Base-by-base conservation (phyloP, 2,113 vertebrate species). In the Prunella himalayana region DNA sequence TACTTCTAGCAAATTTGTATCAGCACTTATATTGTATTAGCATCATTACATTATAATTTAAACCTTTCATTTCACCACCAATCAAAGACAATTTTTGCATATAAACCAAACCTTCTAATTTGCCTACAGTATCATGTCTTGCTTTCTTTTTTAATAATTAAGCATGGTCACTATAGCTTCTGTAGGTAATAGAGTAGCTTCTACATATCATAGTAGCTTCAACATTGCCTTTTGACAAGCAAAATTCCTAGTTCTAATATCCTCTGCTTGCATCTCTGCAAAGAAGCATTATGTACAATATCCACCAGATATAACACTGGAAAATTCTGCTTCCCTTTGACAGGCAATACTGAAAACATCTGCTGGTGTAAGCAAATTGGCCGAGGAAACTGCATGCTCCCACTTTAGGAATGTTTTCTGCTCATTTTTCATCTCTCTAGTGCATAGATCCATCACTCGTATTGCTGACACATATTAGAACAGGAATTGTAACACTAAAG, bases 61-160 rank as follows among this genome's bases (percentile, higher is more conserved):
- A 92, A 86, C 27, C 33, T 88, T 95, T 69, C 31, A 70, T 93
- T 96, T 86, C 42, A 31, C 49, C 28, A 35, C 66, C 86, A 80
- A 95, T 92, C 90, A 95, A 90, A 88, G 45, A 30, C 50, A 93
- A 25, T 73, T 92, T 50, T 59, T 86, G 50, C n/a, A 90, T 88
- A 86, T 35, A 80, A 66, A 54, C 27, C 10, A 57, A 61, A 80
- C 54, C n/a, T 69, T 89, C 59, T 63, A 39, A 86, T 80, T 77
- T 92, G 35, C 63, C 47, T 35, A 49, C 20, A 50, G 8, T 59
- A n/a, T 47, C 13, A 13, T 22, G 12, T 59, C 51, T 82, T n/a
- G 25, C 10, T 79, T 56, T 56, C 21, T 64, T 65, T 90, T 81
- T 83, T 35, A 80, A 72, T 63, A 69, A 77, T 47, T 27, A 65